phyloP scores from a whole-genome alignment of 2,797 vertebrate genomes.

The Pipistrellus pipistrellus region DNA sequence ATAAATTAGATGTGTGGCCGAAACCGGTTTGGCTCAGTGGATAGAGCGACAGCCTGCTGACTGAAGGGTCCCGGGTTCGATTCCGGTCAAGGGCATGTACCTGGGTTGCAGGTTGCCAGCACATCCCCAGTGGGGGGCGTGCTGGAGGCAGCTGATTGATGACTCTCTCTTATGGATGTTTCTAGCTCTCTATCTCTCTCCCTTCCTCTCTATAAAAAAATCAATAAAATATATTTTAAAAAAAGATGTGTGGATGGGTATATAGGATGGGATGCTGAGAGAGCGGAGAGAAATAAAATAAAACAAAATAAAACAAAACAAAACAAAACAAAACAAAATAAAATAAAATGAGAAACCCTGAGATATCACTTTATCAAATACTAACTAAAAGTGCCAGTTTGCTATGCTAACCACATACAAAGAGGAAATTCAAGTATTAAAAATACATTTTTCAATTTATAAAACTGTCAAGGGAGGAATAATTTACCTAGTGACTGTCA shows the following conservation, averaged over 20 bases:
- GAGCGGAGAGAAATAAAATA: neutral
- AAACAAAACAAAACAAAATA: neutral
- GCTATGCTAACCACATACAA: neutral
- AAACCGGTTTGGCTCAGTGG: no score
- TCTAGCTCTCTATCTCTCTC: no score
- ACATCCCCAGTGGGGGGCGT: no score
- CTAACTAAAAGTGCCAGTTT: conserved; percentile 27
- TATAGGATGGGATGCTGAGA: neutral
- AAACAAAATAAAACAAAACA: no score
- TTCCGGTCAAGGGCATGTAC: no score
- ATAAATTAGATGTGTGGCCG: neutral
- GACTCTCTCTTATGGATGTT: no score
- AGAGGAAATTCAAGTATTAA: conserved; percentile 46
- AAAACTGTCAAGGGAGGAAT: neutral
- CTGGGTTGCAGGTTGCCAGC: no score
- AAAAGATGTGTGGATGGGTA: neutral
- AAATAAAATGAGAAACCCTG: neutral
- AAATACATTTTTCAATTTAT: conserved; percentile 7
- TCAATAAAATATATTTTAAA: no score
- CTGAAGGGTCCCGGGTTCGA: no score
- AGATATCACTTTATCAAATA: neutral
- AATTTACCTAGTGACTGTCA: neutral
- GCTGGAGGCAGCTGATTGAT: no score
- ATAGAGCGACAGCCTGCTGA: no score
- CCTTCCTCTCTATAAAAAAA: no score